These are phyloP conservation scores for Watsonalla cultraria DNA, from an alignment of 2,888 invertebrate genomes.

Conservation along the genomic window DNA sequence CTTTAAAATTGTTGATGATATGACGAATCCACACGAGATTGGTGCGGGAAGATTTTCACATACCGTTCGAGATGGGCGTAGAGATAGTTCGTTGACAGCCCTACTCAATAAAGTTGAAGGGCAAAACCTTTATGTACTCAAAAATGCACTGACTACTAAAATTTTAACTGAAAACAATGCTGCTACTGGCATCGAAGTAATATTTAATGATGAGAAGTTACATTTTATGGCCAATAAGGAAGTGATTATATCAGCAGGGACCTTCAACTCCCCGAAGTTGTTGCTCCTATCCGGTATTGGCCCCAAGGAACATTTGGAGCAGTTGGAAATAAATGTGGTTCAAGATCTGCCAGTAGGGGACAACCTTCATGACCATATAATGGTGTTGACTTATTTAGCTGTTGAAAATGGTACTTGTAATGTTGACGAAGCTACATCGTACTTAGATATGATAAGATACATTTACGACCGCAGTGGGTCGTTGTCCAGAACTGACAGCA, in stretches of 20 bases:
- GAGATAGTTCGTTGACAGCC: conserved; percentile 51
- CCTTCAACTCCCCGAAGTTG: conserved; percentile 59
- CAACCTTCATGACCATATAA: conserved; percentile 58
- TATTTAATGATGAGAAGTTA: conserved; percentile 23
- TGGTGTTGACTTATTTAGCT: conserved; percentile 47
- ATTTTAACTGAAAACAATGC: conserved; percentile 39
- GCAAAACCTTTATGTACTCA: conserved; percentile 43
- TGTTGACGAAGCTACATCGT: conserved; percentile 13
- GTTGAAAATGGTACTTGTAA: conserved; percentile 50
- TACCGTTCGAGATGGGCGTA: conserved; percentile 46
- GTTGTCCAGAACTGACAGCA: conserved; percentile 38
- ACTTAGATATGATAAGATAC: conserved; percentile 49
- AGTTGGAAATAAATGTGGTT: conserved; percentile 35
- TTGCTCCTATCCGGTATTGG: conserved; percentile 59
- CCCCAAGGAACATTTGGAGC: conserved; percentile 39
- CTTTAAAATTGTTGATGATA: conserved; percentile 50
- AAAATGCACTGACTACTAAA: conserved; percentile 43
- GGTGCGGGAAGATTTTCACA: conserved; percentile 62
- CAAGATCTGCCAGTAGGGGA: conserved; percentile 55
- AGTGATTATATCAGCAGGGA: conserved; percentile 55
- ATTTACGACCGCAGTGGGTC: conserved; percentile 46
- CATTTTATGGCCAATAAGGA: conserved; percentile 44
- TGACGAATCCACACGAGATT: conserved; percentile 51
- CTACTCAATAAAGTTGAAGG: conserved; percentile 37
- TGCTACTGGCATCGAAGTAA: conserved; percentile 43